These are phyloP conservation scores for Rotaria socialis DNA, from an alignment of 2,888 invertebrate genomes.

Conservation along the genomic window DNA sequence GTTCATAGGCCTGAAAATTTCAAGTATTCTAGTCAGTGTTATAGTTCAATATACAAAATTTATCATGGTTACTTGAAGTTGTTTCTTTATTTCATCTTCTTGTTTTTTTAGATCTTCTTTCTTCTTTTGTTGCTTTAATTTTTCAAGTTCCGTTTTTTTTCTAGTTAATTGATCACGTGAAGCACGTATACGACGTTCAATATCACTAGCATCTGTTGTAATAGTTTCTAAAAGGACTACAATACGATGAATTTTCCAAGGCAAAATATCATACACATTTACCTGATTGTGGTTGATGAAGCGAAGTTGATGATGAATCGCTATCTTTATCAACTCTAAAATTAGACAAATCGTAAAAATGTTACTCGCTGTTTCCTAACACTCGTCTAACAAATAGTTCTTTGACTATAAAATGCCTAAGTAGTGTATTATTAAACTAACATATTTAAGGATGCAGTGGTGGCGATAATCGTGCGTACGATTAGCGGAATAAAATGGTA, in stretches of 20 bases:
- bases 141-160: conserved; percentile 61
- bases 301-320: not conserved
- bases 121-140: conserved; percentile 59
- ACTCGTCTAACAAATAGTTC: too few relatives aligned
- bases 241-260: not conserved
- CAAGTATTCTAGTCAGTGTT: too few relatives aligned
- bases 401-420: too few relatives aligned
- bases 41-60: too few relatives aligned
- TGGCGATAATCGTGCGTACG: too few relatives aligned
- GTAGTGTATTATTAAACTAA: too few relatives aligned
- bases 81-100: conserved; percentile 62
- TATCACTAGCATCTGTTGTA: conserved; percentile 62
- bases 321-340: not conserved
- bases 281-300: not conserved
- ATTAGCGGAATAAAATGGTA: too few relatives aligned
- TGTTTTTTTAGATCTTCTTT: conserved; percentile 61
- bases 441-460: too few relatives aligned
- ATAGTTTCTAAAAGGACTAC: not conserved
- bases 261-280: not conserved
- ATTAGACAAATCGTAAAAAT: too few relatives aligned
- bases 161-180: conserved; percentile 62
- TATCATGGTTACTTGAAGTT: conserved; percentile 59
- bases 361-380: too few relatives aligned
- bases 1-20: not conserved
- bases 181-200: conserved; percentile 61